Evolutionary conservation across 2,797 vertebrate species (phyloP), one percentile per base, ranked within the genome.

Genomic region (Acanthis flammea): DNA sequence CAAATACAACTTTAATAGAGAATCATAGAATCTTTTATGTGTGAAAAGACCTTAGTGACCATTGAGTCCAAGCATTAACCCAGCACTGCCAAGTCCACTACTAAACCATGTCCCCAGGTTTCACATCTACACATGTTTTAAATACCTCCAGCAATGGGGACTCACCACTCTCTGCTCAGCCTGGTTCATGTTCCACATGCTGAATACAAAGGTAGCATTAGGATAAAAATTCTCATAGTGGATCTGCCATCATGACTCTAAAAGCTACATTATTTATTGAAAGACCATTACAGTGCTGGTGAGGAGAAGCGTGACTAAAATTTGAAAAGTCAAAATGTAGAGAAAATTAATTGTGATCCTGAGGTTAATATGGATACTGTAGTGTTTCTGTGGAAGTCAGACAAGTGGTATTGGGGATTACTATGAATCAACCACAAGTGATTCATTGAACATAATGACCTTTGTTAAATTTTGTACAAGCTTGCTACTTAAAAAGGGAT

Each of bases 401-500:
- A 65, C 19, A 48, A 35, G 45, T 71, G 19, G 35, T 80, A 48
- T 23, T 55, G 54, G 12, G 53, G 13, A 70, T 70, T 45, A 16
- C 28, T 55, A 28, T 18, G 39, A 39, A 44, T 86, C 23, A 87
- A 15, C 33, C 23, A 33, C 21, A 33, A 78, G 53, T 71, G 57
- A 85, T 79, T 86, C 2, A 44, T 75, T 70, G 54, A 58, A 44
- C 50, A 5, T 33, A 78, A 58, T 63, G 17, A 90, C 48, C n/a
- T 55, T 87, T 10, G 25, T 58, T 87, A 22, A 6, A 27, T 79
- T 83, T 80, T 65, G 45, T 51, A 25, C 24, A 47, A 17, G 33
- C 77, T 61, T 71, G 19, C 30, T 61, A 5, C 61, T 86, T 92
- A 22, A 65, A 89, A 95, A 86, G 16, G n/a, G 19, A 19, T 72